phyloP scores from a whole-genome alignment of 2,113 vertebrate genomes.

The Vanacampus margaritifer region DNA sequence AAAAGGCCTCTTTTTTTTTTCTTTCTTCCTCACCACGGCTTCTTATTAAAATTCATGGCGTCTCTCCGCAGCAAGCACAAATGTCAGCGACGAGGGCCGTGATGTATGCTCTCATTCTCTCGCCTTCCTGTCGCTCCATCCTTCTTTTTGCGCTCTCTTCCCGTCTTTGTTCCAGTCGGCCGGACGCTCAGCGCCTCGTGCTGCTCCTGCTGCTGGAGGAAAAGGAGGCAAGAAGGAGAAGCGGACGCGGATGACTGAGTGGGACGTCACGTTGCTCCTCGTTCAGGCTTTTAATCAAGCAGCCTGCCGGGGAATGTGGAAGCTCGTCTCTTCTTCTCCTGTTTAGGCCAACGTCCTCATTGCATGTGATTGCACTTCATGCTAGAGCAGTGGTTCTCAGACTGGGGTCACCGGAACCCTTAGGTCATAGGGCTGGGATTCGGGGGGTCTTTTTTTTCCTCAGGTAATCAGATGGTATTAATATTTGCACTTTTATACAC shows the following conservation, averaged over 20 bases:
- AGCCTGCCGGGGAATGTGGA: constrained; percentile 39
- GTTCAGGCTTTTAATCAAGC: constrained; percentile 61
- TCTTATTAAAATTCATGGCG: constrained; percentile 72
- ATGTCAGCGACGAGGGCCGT: constrained; percentile 64
- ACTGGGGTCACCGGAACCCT: neutral
- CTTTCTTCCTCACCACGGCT: constrained; percentile 41
- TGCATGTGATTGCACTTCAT: constrained; percentile 29
- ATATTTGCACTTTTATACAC: no score
- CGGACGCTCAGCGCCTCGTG: constrained; percentile 49
- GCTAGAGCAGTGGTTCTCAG: neutral
- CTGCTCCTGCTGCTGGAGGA: constrained; percentile 46
- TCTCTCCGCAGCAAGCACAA: constrained; percentile 64
- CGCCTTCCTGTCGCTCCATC: constrained; percentile 68
- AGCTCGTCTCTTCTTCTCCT: constrained; percentile 33
- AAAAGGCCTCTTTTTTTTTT: constrained; percentile 55
- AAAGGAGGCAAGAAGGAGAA: constrained; percentile 22
- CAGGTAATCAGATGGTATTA: no score
- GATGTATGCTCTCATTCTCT: constrained; percentile 68
- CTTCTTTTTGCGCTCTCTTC: constrained; percentile 55
- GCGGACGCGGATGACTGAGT: constrained; percentile 45
- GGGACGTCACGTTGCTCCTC: constrained; percentile 53
- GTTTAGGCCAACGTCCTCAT: constrained; percentile 27
- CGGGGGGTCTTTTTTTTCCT: neutral
- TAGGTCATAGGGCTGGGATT: neutral
- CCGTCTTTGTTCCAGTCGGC: constrained; percentile 58